phyloP scores from a whole-genome alignment of 2,113 vertebrate genomes.

The Passer domesticus region DNA sequence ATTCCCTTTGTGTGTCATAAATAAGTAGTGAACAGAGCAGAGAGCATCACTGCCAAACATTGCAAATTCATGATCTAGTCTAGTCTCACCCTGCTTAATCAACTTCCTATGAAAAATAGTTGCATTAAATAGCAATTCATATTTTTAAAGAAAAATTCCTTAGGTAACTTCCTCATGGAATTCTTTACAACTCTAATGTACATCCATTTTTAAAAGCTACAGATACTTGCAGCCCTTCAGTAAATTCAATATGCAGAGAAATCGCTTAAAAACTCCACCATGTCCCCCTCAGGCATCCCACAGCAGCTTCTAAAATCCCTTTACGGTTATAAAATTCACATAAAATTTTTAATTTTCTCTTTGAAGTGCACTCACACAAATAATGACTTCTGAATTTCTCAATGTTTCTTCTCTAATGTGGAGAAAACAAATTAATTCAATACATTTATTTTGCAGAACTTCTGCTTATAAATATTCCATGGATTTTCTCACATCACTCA shows the following conservation, averaged over 20 bases:
- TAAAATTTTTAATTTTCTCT: background rate
- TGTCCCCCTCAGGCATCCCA: background rate
- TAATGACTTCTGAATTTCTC: background rate
- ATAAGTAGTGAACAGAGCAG: background rate
- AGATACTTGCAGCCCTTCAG: background rate
- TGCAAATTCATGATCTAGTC: background rate
- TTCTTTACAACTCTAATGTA: background rate
- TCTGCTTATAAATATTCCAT: background rate
- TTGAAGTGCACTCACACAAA: background rate
- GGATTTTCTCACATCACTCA: background rate
- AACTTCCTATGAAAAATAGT: background rate
- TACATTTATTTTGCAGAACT: background rate
- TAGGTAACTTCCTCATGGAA: background rate
- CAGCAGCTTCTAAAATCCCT: background rate
- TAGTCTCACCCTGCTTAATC: background rate
- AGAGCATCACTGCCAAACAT: background rate
- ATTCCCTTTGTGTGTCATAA: background rate
- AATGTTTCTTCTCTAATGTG: background rate
- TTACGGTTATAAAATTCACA: background rate
- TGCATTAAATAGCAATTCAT: background rate
- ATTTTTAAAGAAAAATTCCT: background rate
- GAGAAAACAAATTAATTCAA: background rate
- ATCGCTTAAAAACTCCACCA: background rate
- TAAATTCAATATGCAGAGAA: background rate
- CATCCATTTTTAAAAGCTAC: background rate